Evolutionary conservation across 2,888 invertebrate genomes (phyloP).

Genomic region (Catocala sponsa): DNA sequence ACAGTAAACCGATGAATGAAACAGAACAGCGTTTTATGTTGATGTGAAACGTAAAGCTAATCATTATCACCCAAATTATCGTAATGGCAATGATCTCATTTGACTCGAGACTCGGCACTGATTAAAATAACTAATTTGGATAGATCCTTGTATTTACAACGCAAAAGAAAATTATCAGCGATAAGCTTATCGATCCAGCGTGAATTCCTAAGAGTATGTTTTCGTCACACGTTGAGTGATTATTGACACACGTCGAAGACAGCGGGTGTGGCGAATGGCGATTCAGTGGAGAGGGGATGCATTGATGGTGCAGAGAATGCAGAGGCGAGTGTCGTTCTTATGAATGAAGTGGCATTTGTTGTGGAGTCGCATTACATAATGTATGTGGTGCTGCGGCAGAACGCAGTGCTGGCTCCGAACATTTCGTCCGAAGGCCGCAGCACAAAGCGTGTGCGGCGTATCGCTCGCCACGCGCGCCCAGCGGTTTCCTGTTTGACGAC

Average conservation of each 20-base stretch:
- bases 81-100: slow-evolving; percentile 80
- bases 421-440: slow-evolving; percentile 81
- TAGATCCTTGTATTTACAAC: slow-evolving; percentile 74
- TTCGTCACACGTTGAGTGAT: slow-evolving; percentile 39
- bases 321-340: slow-evolving; percentile 67
- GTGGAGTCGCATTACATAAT: slow-evolving; percentile 78
- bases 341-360: slow-evolving; percentile 82
- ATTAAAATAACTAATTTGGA: slow-evolving; percentile 71
- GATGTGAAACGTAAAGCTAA: slow-evolving; percentile 57
- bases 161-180: slow-evolving; percentile 78
- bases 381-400: slow-evolving; percentile 63
- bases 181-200: slow-evolving; percentile 67
- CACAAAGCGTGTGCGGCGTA: slow-evolving; percentile 79
- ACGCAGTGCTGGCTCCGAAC: slow-evolving; percentile 69
- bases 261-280: slow-evolving; percentile 50
- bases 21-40: slow-evolving; percentile 52
- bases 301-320: slow-evolving; percentile 64
- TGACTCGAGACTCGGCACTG: slow-evolving; percentile 68
- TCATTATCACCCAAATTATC: slow-evolving; percentile 70
- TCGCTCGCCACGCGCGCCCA: slow-evolving; percentile 83
- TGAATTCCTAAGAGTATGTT: slow-evolving; percentile 29
- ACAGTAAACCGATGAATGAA: slow-evolving; percentile 52
- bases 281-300: slow-evolving; percentile 55
- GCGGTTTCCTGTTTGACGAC: slow-evolving; percentile 87
- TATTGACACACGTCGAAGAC: slow-evolving; percentile 56